A percentile compares a stretch with the other conserved stretches of the same genome.
These are phyloP conservation scores for Megathymus violae DNA, from an alignment of 1,140 invertebrate genomes.

Conservation along the genomic window DNA sequence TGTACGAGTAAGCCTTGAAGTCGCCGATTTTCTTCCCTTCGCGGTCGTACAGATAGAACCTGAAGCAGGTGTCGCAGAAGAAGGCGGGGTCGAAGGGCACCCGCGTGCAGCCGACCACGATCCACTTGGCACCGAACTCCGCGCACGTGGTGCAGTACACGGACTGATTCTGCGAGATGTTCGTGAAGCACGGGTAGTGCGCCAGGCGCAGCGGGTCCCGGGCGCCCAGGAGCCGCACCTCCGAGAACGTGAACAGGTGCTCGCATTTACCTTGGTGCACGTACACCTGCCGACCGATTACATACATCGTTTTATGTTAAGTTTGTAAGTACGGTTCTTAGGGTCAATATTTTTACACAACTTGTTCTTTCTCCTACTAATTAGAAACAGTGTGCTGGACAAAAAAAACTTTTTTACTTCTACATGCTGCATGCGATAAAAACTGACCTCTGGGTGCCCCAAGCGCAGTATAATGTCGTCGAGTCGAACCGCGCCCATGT, in stretches of 20 bases:
- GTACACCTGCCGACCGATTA: slow-evolving; percentile 87
- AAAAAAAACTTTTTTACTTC: no score
- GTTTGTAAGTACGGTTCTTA: no score
- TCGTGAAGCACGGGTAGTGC: slow-evolving; percentile 83
- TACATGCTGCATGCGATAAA: no score
- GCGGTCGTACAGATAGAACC: slow-evolving; percentile 85
- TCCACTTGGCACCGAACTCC: slow-evolving; percentile 84
- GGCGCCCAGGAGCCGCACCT: slow-evolving; percentile 85
- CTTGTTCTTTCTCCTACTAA: no score
- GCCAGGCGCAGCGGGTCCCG: slow-evolving; percentile 75
- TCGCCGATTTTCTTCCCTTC: slow-evolving; percentile 84
- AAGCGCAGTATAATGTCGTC: slow-evolving; percentile 87
- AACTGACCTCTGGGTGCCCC: slow-evolving; percentile 88
- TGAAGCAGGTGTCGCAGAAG: slow-evolving; percentile 87
- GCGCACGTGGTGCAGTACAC: slow-evolving; percentile 74
- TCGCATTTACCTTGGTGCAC: slow-evolving; percentile 95
- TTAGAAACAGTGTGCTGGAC: no score
- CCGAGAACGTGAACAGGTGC: slow-evolving; percentile 91
- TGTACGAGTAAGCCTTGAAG: slow-evolving; percentile 81
- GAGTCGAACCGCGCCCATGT: slow-evolving; percentile 87
- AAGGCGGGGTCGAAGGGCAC: slow-evolving; percentile 88
- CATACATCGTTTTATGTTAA: background rate
- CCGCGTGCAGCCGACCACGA: slow-evolving; percentile 84
- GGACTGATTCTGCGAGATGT: slow-evolving; percentile 70
- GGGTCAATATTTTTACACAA: no score